Evolutionary conservation across 2,888 invertebrate species (phyloP), one percentile per base, ranked within the genome.

Genomic region (Lithophane leautieri): DNA sequence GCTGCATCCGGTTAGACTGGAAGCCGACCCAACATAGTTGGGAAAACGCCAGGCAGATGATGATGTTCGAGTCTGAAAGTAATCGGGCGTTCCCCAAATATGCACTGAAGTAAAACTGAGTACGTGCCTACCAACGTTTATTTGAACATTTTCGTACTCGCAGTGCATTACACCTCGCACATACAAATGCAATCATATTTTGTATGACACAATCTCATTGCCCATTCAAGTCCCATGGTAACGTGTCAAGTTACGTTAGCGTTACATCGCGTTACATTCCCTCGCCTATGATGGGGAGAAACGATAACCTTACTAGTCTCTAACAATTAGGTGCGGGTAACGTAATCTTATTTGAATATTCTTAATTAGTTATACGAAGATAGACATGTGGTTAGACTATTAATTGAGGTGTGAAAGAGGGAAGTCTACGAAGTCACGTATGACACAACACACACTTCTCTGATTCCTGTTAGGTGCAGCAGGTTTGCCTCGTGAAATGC

Each of bases 261-360:
- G 78, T 87, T 89, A 84, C 86, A 82, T 86, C 66, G 81, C 80
- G 73, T 81, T 79, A 81, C 80, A 73, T 72, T 69, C 62, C 78
- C 68, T 76, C 63, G 60, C 90, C 90, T 73, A 86, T 78, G 84
- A 87, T 81, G 91, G 90, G 84, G 92, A 82, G 91, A 91, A 90
- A 92, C 82, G 70, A 80, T 82, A 78, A 79, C 80, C 82, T 73
- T 73, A 77, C 79, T 76, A 81, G 84, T 76, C 73, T 65, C 62
- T 66, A 78, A 78, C 69, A 81, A 63, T 66, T 73, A 79, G 42
- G 67, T 79, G 80, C 40, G n/a, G 14, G 25, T 63, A 73, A 69
- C 70, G 70, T 77, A 72, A 79, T 58, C 50, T 62, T n/a, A 62
- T 80, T 88, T 78, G 78, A 88, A 82, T 86, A 86, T 84, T 70